These are phyloP conservation scores for Porites australiensis DNA, from an alignment of 64 coral and sea anemone species.

Conservation along the genomic window DNA sequence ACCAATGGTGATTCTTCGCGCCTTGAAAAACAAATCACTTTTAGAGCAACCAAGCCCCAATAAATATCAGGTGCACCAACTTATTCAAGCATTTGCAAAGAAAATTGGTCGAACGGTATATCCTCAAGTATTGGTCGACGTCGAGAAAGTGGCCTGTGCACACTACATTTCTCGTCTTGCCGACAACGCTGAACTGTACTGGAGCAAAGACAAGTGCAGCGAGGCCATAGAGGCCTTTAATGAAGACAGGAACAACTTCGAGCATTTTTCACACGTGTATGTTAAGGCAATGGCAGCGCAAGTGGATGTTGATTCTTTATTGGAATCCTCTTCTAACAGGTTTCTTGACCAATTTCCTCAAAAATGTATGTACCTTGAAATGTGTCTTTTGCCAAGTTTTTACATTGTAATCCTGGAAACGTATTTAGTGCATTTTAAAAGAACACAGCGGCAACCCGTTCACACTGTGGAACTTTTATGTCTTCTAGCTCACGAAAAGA, in stretches of 20 bases:
- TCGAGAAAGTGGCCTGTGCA: conserved; percentile 12
- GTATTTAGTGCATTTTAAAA: background rate
- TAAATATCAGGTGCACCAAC: conserved; percentile 58
- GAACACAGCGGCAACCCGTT: background rate
- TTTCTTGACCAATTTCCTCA: conserved; percentile 20
- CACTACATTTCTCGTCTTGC: conserved; percentile 24
- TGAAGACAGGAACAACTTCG: conserved; percentile 50
- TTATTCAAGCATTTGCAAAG: conserved; percentile 50
- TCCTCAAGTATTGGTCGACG: background rate
- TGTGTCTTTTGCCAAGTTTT: conserved; percentile 56
- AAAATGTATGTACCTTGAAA: conserved; percentile 35
- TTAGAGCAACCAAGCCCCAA: conserved; percentile 24
- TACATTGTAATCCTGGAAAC: background rate
- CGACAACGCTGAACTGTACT: conserved; percentile 22
- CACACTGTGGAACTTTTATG: conserved; percentile 35
- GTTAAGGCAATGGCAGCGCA: background rate
- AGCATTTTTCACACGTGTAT: conserved; percentile 17
- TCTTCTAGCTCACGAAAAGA: conserved; percentile 45
- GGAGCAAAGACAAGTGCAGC: conserved; percentile 62
- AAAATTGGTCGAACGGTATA: background rate
- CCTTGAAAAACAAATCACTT: conserved; percentile 48
- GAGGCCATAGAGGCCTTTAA: conserved; percentile 48
- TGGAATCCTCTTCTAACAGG: background rate
- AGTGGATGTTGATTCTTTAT: background rate
- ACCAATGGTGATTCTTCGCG: conserved; percentile 1